Percentiles rank a stretch among this genome's conserved stretches.
Evolutionary conservation across 2,888 invertebrate species (phyloP).

Genomic region (Mesorhabditis spiculigera): DNA sequence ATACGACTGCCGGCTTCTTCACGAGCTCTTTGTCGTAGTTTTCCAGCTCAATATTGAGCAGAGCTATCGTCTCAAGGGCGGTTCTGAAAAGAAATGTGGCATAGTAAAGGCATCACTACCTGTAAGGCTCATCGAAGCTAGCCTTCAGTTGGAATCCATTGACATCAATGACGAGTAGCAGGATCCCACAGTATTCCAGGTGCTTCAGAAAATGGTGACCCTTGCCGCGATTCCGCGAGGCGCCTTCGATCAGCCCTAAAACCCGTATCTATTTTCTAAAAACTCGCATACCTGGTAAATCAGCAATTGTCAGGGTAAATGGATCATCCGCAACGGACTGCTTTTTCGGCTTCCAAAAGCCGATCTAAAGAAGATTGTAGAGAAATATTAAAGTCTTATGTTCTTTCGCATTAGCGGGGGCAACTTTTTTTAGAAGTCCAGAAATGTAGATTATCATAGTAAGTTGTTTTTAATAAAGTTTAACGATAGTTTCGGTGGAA

Average conservation of each 20-base stretch:
- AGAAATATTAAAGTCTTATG: too few species aligned
- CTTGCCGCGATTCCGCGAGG: constrained; percentile 45
- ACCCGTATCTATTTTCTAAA: background rate
- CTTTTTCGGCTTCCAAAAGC: constrained; percentile 19
- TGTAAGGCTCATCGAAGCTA: constrained; percentile 38
- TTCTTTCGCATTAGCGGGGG: too few species aligned
- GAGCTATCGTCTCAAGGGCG: constrained; percentile 44
- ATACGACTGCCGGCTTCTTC: constrained; percentile 41
- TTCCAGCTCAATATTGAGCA: constrained; percentile 48
- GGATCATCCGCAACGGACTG: constrained; percentile 12
- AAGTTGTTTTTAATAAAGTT: too few species aligned
- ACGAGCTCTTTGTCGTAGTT: constrained; percentile 34
- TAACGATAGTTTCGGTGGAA: too few species aligned
- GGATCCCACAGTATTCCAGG: constrained; percentile 50
- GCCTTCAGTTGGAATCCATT: constrained; percentile 48
- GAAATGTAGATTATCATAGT: too few species aligned
- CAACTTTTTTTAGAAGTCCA: too few species aligned
- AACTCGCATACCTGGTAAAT: constrained; percentile 28
- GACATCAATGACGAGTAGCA: constrained; percentile 50
- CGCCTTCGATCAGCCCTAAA: constrained; percentile 51
- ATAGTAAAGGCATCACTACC: constrained; percentile 21
- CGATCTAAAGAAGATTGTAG: constrained; percentile 17
- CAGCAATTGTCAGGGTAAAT: constrained; percentile 50
- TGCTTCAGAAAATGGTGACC: constrained; percentile 53
- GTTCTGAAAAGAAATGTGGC: constrained; percentile 24